Conservation (phyloP, 2,113 vertebrate genomes). For the Isurus oxyrinchus region DNA sequence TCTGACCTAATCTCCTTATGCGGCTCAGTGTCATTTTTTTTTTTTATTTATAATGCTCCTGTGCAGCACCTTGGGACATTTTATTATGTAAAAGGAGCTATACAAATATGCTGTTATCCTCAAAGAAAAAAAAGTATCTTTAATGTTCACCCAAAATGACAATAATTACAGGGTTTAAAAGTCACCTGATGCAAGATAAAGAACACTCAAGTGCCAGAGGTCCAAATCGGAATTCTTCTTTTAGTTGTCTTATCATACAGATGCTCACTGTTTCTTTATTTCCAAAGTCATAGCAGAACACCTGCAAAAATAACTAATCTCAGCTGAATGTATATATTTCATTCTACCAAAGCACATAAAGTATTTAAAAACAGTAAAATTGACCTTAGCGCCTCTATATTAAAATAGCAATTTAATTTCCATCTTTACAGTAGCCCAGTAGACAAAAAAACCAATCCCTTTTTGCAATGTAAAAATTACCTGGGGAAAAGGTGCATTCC, state of each 20-base stretch:
- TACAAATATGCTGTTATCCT: not conserved
- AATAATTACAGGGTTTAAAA: constrained; percentile 37
- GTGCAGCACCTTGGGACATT: not conserved
- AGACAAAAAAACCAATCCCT: not conserved
- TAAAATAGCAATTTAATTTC: not conserved
- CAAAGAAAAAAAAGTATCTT: not conserved
- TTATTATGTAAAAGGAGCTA: not conserved
- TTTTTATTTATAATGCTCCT: not conserved
- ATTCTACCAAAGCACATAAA: not conserved
- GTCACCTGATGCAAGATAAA: constrained; percentile 76
- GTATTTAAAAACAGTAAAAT: not conserved
- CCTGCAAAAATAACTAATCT: constrained; percentile 55
- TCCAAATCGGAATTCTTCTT: constrained; percentile 55
- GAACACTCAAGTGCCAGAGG: constrained; percentile 70
- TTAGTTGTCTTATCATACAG: constrained; percentile 62
- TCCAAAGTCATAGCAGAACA: constrained; percentile 78
- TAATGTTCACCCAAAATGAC: not conserved
- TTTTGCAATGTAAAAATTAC: not conserved
- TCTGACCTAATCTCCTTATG: not conserved
- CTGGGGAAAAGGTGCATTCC: not conserved
- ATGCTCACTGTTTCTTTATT: constrained; percentile 58
- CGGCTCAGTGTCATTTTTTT: not conserved
- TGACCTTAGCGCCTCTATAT: not conserved
- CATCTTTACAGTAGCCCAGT: not conserved
- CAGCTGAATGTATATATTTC: not conserved